These are phyloP conservation scores for Gracilinanus agilis DNA, from an alignment of 2,113 vertebrate genomes.

Conservation along the genomic window DNA sequence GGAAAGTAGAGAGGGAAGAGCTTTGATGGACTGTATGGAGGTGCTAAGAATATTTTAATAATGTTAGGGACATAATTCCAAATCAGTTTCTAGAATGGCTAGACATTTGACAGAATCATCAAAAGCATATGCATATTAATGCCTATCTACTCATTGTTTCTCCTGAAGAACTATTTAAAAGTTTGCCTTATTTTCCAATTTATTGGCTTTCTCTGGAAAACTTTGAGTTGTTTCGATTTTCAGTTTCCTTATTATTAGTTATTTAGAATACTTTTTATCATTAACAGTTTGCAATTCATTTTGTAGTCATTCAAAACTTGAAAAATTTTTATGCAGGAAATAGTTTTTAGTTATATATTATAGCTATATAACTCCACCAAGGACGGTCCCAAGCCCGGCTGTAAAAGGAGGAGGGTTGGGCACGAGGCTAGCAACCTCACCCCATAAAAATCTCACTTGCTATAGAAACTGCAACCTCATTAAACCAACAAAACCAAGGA, in stretches of 20 bases:
- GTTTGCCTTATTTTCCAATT: background rate
- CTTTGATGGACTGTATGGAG: background rate
- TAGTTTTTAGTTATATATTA: background rate
- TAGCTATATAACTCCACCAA: no score
- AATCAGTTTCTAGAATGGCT: background rate
- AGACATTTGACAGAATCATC: background rate
- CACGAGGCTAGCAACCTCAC: no score
- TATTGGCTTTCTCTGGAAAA: background rate
- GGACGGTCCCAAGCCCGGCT: no score
- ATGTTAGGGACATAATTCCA: background rate
- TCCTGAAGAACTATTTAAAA: background rate
- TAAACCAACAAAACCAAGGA: no score
- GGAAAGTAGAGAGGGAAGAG: background rate
- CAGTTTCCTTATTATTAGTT: background rate
- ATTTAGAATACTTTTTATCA: background rate
- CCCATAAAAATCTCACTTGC: no score
- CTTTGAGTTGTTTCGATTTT: background rate
- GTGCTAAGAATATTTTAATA: background rate
- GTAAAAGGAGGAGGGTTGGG: no score
- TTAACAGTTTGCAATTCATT: background rate
- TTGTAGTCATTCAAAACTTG: background rate
- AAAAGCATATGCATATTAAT: background rate
- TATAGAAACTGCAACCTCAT: no score
- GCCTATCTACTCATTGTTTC: background rate
- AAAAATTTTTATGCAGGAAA: background rate